These are phyloP conservation scores for Fundulus diaphanus DNA, from an alignment of 2,797 vertebrate species.

Conservation along the genomic window DNA sequence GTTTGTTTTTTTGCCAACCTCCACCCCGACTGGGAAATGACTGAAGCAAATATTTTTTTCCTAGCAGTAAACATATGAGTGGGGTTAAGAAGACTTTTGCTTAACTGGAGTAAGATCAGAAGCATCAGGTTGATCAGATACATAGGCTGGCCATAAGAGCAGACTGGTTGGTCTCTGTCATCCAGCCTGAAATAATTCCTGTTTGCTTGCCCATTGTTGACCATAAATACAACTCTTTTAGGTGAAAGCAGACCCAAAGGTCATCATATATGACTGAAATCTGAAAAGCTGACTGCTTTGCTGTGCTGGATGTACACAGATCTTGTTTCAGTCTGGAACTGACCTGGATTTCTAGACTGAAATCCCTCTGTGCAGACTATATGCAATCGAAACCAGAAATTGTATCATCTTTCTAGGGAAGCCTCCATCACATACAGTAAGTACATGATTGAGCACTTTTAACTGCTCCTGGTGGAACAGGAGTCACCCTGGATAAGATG, in stretches of 20 bases:
- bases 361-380: too few relatives aligned
- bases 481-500: too few relatives aligned
- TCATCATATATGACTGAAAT: neutral
- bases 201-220: neutral
- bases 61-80: conserved; percentile 53
- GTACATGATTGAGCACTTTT: too few relatives aligned
- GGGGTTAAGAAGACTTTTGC: neutral
- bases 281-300: neutral
- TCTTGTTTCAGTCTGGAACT: conserved; percentile 2
- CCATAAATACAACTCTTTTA: neutral
- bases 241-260: neutral
- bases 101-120: conserved; percentile 7
- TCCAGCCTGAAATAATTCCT: neutral
- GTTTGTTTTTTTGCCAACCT: conserved; percentile 60
- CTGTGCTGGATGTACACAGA: neutral
- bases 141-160: neutral
- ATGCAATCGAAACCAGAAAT: too few relatives aligned
- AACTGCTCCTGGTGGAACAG: too few relatives aligned
- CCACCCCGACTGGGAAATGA: conserved; percentile 50
- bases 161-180: neutral
- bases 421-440: too few relatives aligned
- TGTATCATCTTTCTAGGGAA: too few relatives aligned
- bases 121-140: conserved; percentile 5
- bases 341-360: neutral
- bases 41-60: conserved; percentile 48